Conservation (phyloP, 2,797 vertebrate genomes). For the Sebastes kiyomatsui region DNA sequence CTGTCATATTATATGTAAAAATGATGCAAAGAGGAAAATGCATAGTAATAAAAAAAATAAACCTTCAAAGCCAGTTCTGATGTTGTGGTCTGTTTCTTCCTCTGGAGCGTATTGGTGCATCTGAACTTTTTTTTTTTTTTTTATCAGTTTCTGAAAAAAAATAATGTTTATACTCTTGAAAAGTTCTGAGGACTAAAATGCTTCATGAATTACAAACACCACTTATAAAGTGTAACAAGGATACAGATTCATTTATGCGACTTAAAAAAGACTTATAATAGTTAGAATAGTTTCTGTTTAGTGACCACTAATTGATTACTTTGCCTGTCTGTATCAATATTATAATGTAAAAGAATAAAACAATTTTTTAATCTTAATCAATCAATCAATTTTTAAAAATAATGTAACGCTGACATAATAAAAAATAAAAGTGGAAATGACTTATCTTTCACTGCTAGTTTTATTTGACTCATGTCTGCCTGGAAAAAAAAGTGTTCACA, state of each 20-base stretch:
- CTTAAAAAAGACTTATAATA: neutral
- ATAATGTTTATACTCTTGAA: neutral
- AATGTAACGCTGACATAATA: neutral
- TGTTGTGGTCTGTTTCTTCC: neutral
- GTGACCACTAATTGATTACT: neutral
- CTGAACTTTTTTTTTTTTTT: neutral
- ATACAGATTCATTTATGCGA: neutral
- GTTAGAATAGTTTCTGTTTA: neutral
- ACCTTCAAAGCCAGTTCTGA: neutral
- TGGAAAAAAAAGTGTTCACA: neutral
- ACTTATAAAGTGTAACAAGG: neutral
- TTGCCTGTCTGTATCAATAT: neutral
- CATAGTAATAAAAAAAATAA: slow-evolving; percentile 27
- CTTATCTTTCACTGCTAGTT: neutral
- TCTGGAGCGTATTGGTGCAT: neutral
- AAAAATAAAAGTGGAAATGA: neutral
- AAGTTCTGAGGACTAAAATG: neutral
- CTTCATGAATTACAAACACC: neutral
- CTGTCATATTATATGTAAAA: neutral
- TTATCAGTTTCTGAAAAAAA: neutral
- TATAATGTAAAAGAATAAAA: neutral
- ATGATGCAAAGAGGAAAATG: neutral
- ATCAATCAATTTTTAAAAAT: neutral
- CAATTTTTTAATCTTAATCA: neutral
- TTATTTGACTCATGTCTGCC: neutral